phyloP scores from a whole-genome alignment of 2,113 vertebrate species.

The Sialia sialis region DNA sequence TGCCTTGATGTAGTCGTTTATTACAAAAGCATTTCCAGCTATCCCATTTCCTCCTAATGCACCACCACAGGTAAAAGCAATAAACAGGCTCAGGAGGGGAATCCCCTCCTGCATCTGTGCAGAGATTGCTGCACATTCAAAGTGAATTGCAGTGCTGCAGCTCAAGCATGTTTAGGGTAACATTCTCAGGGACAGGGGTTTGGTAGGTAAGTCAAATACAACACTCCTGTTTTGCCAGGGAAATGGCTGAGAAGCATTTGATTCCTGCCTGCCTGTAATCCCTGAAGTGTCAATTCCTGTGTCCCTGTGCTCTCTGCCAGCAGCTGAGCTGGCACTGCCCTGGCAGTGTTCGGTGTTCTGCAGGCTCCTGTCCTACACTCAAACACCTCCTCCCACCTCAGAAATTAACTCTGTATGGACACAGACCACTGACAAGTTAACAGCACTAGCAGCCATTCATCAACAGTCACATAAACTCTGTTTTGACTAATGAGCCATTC shows the following conservation, averaged over 20 bases:
- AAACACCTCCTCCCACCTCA: neutral
- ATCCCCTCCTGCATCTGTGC: neutral
- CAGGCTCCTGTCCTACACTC: neutral
- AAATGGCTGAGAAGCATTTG: neutral
- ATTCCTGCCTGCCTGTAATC: neutral
- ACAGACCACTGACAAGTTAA: neutral
- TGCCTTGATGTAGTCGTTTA: neutral
- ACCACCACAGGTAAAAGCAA: neutral
- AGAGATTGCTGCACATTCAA: neutral
- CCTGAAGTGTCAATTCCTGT: neutral
- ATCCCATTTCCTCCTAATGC: neutral
- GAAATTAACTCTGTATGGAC: neutral
- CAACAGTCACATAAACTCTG: slow-evolving; percentile 38
- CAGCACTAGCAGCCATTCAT: slow-evolving; percentile 22
- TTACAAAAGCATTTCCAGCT: neutral
- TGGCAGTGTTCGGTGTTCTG: neutral
- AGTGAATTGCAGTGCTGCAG: neutral
- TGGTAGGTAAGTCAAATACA: neutral
- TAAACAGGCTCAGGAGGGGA: neutral
- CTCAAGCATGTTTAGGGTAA: neutral
- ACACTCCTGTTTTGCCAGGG: neutral
- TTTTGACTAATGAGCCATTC: slow-evolving; percentile 60
- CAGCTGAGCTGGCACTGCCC: neutral
- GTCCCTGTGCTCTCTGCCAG: no score
- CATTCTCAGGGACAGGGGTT: neutral